phyloP scores from a whole-genome alignment of 2,113 vertebrate genomes.

The Eulacestoma nigropectus region DNA sequence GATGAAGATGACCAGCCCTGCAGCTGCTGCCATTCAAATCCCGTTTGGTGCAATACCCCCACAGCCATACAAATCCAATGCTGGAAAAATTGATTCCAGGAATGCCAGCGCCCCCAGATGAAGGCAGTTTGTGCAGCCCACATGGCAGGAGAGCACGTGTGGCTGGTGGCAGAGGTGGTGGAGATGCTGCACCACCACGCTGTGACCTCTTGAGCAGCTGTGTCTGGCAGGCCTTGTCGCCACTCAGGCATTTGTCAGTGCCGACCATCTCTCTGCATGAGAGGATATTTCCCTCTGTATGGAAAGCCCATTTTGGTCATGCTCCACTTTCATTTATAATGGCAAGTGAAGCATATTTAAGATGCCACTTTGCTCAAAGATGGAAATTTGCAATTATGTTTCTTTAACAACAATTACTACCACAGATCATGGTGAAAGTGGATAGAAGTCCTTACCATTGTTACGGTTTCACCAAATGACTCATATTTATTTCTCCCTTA shows the following conservation, averaged over 20 bases:
- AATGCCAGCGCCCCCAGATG: rapidly evolving
- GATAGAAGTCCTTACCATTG: not conserved
- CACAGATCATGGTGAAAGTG: not conserved
- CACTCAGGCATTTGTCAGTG: not conserved
- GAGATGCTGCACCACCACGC: rapidly evolving
- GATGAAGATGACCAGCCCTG: not conserved
- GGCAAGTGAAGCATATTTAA: not conserved
- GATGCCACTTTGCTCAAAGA: not conserved
- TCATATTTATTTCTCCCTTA: conserved; percentile 1
- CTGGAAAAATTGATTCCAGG: not conserved
- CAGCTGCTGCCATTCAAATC: rapidly evolving
- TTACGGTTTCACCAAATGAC: not conserved
- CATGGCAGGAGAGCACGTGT: rapidly evolving
- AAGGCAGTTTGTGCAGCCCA: not conserved
- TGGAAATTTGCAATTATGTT: not conserved
- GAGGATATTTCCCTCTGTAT: not conserved
- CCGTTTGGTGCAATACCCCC: rapidly evolving
- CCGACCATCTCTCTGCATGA: rapidly evolving
- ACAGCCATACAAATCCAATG: rapidly evolving
- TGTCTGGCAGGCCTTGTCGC: rapidly evolving
- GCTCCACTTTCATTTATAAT: not conserved
- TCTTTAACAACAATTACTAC: not conserved
- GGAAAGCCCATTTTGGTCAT: not conserved
- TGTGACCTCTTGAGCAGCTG: not conserved
- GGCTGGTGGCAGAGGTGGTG: not conserved